Evolutionary conservation across 2,113 vertebrate species (phyloP), one percentile per base, ranked within the genome.

Genomic region (Butorides virescens): DNA sequence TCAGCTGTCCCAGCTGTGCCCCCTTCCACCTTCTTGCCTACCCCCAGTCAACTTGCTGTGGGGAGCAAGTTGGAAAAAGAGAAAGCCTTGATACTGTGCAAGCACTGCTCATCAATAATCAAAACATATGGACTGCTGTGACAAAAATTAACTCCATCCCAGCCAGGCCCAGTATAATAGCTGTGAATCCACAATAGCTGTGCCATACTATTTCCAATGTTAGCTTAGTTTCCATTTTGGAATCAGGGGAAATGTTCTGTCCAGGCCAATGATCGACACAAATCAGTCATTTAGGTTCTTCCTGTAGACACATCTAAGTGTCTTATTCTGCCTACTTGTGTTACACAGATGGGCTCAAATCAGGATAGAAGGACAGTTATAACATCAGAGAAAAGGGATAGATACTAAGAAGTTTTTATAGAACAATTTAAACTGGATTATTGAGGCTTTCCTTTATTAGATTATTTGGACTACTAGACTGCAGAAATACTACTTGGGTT

Each of bases 21-120:
- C 13, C 21, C 13, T 59, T 14, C 6, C 58, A 59, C 21, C 58
- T 59, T 59, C 34, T n/a, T 59, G 68, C 26, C 21, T 6, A 42
- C 3, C 15, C 11, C 7, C 4, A 14, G 11, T 13, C 2, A 0
- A 62, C 15, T 37, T 42, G 11, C 18, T 81, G 14, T 62, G 22
- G 39, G 30, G 10, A 62, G 10, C 26, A 32, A 75, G 21, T 10
- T 27, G 6, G 25, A 46, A 49, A 74, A 67, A 44, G 12, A 67
- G 34, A 39, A 74, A 55, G 9, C 7, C n/a, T 73, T 13, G 22
- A 61, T 26, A 37, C 15, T 53, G 16, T 56, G 44, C 34, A 65
- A 79, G 16, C 19, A 49, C 16, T 46, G 34, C 8, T 47, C 1
- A 10, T 46, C 36, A 23, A 52, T 16, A 58, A 10, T 27, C 27